These are phyloP conservation scores for Caenorhabditis parvicauda DNA, from an alignment of 2,888 invertebrate species.

Conservation along the genomic window DNA sequence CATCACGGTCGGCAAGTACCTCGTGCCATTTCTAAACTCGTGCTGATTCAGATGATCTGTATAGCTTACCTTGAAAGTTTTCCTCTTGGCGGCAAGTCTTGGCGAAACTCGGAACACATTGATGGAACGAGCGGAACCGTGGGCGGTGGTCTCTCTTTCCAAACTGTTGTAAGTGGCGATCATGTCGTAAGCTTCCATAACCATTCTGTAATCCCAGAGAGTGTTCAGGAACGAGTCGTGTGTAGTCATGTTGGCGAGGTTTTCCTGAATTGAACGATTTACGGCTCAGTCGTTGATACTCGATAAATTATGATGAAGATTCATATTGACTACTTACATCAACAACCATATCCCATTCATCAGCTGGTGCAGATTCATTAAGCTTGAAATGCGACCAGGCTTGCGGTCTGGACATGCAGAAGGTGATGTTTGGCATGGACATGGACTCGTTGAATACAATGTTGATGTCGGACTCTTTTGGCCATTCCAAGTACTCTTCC, in stretches of 20 bases:
- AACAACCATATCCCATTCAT: constrained; percentile 53
- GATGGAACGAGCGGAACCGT: constrained; percentile 53
- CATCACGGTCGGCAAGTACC: constrained; percentile 41
- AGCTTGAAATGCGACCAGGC: constrained; percentile 60
- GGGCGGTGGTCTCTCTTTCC: constrained; percentile 57
- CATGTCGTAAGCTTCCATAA: constrained; percentile 59
- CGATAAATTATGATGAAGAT: not conserved
- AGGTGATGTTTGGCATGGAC: constrained; percentile 60
- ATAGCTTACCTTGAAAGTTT: constrained; percentile 46
- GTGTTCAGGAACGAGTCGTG: constrained; percentile 47
- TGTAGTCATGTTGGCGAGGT: constrained; percentile 50
- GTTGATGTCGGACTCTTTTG: constrained; percentile 59
- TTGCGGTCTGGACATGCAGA: constrained; percentile 58
- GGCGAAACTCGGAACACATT: constrained; percentile 46
- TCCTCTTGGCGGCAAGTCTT: constrained; percentile 49
- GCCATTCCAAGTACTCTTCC: constrained; percentile 50
- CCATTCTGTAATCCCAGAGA: constrained; percentile 57
- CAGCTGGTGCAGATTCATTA: constrained; percentile 41
- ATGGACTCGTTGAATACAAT: constrained; percentile 60
- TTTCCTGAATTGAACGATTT: constrained; percentile 42
- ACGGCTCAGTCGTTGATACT: not conserved
- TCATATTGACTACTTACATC: constrained; percentile 28
- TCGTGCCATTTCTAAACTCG: constrained; percentile 52
- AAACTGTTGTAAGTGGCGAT: constrained; percentile 49
- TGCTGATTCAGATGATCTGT: not conserved